Base-by-base conservation (phyloP, 2,113 vertebrate genomes). In the Oryzias melastigma region DNA sequence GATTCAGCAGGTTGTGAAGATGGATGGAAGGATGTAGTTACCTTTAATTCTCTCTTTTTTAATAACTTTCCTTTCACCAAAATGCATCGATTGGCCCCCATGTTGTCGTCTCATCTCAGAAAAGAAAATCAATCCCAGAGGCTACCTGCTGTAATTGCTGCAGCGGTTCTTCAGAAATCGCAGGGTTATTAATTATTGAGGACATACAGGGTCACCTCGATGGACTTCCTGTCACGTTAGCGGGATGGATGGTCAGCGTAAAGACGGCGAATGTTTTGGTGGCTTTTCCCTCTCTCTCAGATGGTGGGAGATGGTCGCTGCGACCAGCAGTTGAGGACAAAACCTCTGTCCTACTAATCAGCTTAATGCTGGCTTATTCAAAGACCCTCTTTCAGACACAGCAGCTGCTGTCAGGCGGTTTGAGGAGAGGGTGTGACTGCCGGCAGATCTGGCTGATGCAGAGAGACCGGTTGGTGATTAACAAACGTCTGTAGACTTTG, bases 401-500 rank as follows among this genome's bases (percentile, higher is more conserved):
- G 95, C 93, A 93, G 95, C 93, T 93, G 90, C 92, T 88, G 93
- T 88, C 89, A 93, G 92, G 90, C 92, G 66, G 95, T 93, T 91
- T 90, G 93, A 93, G 84, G 80, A 80, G 87, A 95, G 95, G 94
- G 94, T 95, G 95, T 95, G 94, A 93, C 94, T 89, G 87, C 91
- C 95, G 94, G 94, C 94, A 94, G 89, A 83, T 89, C 91, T 93
- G 89, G 89, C 91, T 90, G 87, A 93, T 93, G 94, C 93, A 92
- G 95, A 93, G 92, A 91, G 93, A 89, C 94, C 93, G 94, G 94
- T 95, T 96, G 95, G 95, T 95, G 94, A 96, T 98, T 96, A 98
- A 97, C 95, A 96, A 95, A 95, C 91, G 93, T 94, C 93, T 93
- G 94, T 96, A 96, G 96, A 98, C 96, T 96, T 97, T 98, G 95